phyloP scores from a whole-genome alignment of 2,113 vertebrate genomes.

The Melanerpes aurifrons region DNA sequence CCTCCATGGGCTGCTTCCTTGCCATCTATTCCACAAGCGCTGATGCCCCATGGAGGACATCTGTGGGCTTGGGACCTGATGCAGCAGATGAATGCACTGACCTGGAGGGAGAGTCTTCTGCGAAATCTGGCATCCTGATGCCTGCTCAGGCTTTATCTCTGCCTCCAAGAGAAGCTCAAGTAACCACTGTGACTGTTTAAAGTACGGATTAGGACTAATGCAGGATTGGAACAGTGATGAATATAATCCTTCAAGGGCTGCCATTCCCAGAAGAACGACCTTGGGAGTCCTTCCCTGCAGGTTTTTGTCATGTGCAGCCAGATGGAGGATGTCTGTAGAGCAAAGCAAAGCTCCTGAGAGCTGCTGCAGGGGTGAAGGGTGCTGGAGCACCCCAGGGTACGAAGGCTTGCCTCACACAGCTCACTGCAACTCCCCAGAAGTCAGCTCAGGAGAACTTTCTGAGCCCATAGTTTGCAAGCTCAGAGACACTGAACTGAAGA shows the following conservation, averaged over 20 bases:
- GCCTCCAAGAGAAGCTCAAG: not conserved
- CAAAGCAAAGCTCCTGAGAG: not conserved
- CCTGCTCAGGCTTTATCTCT: not conserved
- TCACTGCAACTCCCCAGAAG: not conserved
- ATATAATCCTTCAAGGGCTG: not conserved
- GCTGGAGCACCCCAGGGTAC: not conserved
- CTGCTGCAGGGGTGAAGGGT: not conserved
- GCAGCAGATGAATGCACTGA: not conserved
- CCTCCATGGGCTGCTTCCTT: not conserved
- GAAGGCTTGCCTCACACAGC: not conserved
- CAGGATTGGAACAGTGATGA: not conserved
- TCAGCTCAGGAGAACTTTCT: not conserved
- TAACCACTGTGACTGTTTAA: not conserved
- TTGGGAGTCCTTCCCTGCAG: not conserved
- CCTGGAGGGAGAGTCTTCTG: not conserved
- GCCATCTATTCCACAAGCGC: not conserved
- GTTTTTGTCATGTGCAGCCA: not conserved
- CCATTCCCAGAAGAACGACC: not conserved
- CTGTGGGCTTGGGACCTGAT: not conserved
- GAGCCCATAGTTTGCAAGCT: not conserved
- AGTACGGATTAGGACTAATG: not conserved
- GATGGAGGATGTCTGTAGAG: not conserved
- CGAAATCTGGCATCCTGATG: not conserved
- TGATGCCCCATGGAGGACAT: not conserved
- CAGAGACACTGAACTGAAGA: not conserved